Evolutionary conservation across 2,113 vertebrate genomes (phyloP).

Genomic region (Hyla sarda): DNA sequence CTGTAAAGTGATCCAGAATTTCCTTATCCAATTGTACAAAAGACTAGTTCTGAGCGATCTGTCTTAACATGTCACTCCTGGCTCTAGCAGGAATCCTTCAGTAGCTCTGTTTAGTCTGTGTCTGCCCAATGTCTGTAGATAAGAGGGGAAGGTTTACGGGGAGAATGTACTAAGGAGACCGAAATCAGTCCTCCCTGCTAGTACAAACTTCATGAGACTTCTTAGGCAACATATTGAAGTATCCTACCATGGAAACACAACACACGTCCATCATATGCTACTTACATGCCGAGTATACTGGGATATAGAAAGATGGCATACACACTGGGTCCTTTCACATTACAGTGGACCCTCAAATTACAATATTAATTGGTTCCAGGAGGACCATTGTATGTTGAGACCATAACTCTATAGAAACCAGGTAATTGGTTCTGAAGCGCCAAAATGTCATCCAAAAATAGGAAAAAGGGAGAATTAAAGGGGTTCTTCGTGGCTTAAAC

Average conservation of each 20-base stretch:
- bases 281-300: background rate
- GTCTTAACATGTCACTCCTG: slow-evolving; percentile 48
- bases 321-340: background rate
- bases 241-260: background rate
- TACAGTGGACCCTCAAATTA: too few relatives aligned
- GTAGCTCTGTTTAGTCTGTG: slow-evolving; percentile 48
- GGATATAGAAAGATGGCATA: background rate
- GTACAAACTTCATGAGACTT: background rate
- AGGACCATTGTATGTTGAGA: too few relatives aligned
- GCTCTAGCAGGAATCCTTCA: slow-evolving; percentile 38
- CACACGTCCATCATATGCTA: background rate
- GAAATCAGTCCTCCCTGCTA: background rate
- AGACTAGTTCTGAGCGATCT: slow-evolving; percentile 33
- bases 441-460: too few relatives aligned
- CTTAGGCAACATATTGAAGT: background rate
- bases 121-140: slow-evolving; percentile 65
- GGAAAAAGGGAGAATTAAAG: too few relatives aligned
- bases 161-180: background rate
- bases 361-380: too few relatives aligned
- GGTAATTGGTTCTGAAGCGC: too few relatives aligned
- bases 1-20: slow-evolving; percentile 41
- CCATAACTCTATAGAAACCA: too few relatives aligned
- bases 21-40: slow-evolving; percentile 43
- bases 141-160: slow-evolving; percentile 63
- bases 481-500: too few relatives aligned